Evolutionary conservation across 2,888 invertebrate species (phyloP).

Genomic region (Clusia tigrina): DNA sequence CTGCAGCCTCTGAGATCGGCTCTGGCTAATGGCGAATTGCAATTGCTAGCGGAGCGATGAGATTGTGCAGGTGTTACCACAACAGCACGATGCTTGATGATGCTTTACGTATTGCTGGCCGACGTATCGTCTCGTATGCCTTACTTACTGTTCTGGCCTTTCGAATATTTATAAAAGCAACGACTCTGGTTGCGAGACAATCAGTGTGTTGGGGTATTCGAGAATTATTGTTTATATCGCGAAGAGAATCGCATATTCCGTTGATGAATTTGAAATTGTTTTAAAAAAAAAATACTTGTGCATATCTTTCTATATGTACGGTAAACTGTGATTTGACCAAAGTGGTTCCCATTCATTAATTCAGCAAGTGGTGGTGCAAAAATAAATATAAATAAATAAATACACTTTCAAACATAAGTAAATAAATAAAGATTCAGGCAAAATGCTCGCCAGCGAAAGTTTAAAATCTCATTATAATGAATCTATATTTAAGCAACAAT

Average conservation of each 20-base stretch:
- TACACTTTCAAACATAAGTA: too few relatives aligned
- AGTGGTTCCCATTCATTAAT: too few relatives aligned
- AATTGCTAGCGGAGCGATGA: neutral
- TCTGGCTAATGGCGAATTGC: neutral
- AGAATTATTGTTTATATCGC: slow-evolving; percentile 48
- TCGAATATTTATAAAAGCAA: slow-evolving; percentile 52
- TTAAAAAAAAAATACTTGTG: too few relatives aligned
- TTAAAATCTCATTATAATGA: slow-evolving; percentile 50
- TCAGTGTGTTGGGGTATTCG: slow-evolving; percentile 50
- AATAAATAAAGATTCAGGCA: slow-evolving; percentile 27
- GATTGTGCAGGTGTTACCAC: slow-evolving; percentile 32
- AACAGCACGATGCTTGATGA: slow-evolving; percentile 3
- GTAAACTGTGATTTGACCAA: too few relatives aligned
- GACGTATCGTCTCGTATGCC: neutral
- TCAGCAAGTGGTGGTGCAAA: too few relatives aligned
- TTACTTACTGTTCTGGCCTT: neutral
- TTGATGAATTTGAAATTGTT: too few relatives aligned
- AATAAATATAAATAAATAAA: too few relatives aligned
- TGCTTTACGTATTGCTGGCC: neutral
- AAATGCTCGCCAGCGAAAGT: slow-evolving; percentile 59
- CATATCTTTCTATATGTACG: too few relatives aligned
- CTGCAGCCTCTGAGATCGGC: neutral
- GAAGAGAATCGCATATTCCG: too few relatives aligned
- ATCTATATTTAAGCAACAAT: slow-evolving; percentile 55
- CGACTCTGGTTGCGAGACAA: slow-evolving; percentile 40